Evolutionary conservation across 1,140 invertebrate genomes (phyloP).

Genomic region (Diploscapter pachys): DNA sequence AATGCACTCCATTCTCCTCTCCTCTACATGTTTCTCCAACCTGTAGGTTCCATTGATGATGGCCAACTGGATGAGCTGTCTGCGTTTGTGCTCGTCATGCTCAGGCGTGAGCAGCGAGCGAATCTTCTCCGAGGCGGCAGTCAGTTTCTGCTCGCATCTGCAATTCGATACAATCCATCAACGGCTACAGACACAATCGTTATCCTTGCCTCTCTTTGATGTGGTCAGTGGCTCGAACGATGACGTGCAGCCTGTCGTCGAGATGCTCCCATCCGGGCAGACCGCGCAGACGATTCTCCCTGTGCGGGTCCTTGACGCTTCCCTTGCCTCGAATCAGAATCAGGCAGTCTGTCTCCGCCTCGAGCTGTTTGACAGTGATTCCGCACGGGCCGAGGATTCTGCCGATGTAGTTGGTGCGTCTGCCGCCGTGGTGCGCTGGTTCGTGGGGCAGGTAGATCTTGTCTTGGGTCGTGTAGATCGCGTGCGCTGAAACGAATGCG

Average conservation of each 20-base stretch:
- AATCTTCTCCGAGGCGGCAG: slow-evolving; percentile 1
- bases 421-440: not conserved
- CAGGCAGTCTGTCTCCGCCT: slow-evolving; percentile 90
- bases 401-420: slow-evolving; percentile 82
- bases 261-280: slow-evolving; percentile 99
- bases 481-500: too few relatives aligned
- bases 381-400: slow-evolving; percentile 94
- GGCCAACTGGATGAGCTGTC: slow-evolving; percentile 26
- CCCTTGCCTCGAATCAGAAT: slow-evolving; percentile 98
- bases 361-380: slow-evolving; percentile 97
- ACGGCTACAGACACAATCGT: too few relatives aligned
- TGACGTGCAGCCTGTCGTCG: slow-evolving; percentile 92
- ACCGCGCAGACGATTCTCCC: slow-evolving; percentile 95
- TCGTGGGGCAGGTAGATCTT: too few relatives aligned
- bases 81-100: slow-evolving; percentile 23
- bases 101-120: slow-evolving; percentile 12
- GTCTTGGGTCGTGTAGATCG: too few relatives aligned
- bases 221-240: slow-evolving; percentile 59
- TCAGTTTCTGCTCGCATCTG: slow-evolving; percentile 12
- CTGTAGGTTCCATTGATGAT: slow-evolving; percentile 29
- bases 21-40: too few relatives aligned
- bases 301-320: slow-evolving; percentile 66
- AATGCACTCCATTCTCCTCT: too few relatives aligned
- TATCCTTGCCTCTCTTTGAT: not conserved
- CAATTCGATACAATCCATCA: too few relatives aligned